Percentiles rank a stretch among this genome's conserved stretches.
Conservation (phyloP, 2,113 vertebrate species). For the Pitta sordida region DNA sequence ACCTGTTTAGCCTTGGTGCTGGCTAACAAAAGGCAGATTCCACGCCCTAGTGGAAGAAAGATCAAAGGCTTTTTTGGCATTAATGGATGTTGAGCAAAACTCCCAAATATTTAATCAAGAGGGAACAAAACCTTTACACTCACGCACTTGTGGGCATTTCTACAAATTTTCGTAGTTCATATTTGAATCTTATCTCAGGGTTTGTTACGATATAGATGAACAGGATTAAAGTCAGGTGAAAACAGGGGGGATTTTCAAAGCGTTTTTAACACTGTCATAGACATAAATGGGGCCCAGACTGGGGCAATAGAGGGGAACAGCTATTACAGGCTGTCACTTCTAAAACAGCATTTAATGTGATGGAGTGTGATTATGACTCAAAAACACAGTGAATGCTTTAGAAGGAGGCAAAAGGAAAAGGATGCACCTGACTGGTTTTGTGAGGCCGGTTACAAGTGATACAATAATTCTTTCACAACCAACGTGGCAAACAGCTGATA, state of each 20-base stretch:
- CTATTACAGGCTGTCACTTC: not conserved
- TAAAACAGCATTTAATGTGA: not conserved
- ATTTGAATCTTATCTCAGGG: not conserved
- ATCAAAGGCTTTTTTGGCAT: constrained; percentile 47
- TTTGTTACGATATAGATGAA: not conserved
- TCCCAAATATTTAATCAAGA: constrained; percentile 54
- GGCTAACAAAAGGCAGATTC: constrained; percentile 39
- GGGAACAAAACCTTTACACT: not conserved
- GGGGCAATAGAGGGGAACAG: not conserved
- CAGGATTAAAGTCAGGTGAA: not conserved
- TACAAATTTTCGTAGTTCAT: not conserved
- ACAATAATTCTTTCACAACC: constrained; percentile 11
- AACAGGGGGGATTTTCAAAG: not conserved
- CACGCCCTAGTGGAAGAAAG: constrained; percentile 21
- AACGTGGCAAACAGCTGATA: not conserved
- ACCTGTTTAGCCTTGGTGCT: constrained; percentile 25
- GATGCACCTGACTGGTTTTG: constrained; percentile 11
- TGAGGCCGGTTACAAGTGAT: not conserved
- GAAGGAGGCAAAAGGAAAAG: not conserved
- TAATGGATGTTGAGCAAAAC: constrained; percentile 16
- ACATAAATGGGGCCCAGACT: not conserved
- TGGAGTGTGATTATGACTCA: constrained; percentile 2
- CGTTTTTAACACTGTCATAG: not conserved
- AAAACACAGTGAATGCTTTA: not conserved
- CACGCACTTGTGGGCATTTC: constrained; percentile 9